phyloP scores from a whole-genome alignment of 2,797 vertebrate species.

The Hippoglossus hippoglossus region DNA sequence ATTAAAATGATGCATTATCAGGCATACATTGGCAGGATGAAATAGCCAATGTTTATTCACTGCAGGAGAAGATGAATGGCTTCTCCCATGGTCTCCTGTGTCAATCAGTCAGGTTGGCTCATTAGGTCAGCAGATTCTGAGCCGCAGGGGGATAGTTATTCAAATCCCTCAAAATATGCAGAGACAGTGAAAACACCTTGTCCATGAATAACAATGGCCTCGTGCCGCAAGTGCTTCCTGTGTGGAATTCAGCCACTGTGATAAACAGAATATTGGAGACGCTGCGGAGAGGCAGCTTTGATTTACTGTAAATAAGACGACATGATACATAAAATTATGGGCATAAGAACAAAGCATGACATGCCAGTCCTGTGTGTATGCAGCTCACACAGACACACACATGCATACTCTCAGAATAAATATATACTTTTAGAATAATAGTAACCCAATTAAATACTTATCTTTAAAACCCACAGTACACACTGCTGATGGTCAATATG shows the following conservation, averaged over 20 bases:
- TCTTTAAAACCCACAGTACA: not conserved
- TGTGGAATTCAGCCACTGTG: constrained; percentile 30
- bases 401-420: not conserved
- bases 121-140: constrained; percentile 78
- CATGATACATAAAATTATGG: constrained; percentile 32
- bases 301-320: constrained; percentile 39
- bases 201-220: constrained; percentile 70
- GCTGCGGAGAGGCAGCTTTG: constrained; percentile 21
- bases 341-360: constrained; percentile 8
- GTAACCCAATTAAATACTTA: not conserved
- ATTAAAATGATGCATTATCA: constrained; percentile 73
- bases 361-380: constrained; percentile 6
- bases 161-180: constrained; percentile 73
- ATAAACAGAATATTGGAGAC: constrained; percentile 25
- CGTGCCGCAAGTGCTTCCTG: constrained; percentile 21
- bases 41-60: constrained; percentile 69
- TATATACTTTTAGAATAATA: too few relatives aligned
- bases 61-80: constrained; percentile 62
- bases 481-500: not conserved
- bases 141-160: constrained; percentile 68
- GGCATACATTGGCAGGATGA: constrained; percentile 47
- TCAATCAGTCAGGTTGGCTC: constrained; percentile 72
- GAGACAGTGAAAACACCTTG: constrained; percentile 69
- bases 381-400: not conserved
- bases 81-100: constrained; percentile 55